Percentiles rank a stretch among this genome's conserved stretches.
phyloP scores from a whole-genome alignment of 2,113 vertebrate genomes.

The Pachyramphus minor region DNA sequence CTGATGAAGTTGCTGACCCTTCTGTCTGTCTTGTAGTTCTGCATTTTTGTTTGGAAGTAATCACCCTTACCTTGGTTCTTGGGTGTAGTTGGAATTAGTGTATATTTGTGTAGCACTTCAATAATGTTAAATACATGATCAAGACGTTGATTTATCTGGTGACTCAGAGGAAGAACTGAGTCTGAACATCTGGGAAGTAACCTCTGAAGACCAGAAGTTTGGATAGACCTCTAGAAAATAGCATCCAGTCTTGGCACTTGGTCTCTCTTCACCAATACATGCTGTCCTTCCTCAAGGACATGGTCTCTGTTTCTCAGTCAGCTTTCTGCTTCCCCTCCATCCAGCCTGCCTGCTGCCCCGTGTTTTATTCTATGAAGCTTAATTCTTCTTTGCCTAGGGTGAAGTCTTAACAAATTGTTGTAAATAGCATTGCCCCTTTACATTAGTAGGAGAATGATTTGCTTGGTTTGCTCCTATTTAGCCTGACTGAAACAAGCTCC shows the following conservation, averaged over 20 bases:
- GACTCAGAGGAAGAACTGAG: background rate
- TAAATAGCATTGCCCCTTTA: background rate
- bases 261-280: background rate
- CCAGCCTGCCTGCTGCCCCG: accelerated
- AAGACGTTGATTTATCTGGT: background rate
- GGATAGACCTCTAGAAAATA: background rate
- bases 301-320: background rate
- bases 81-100: background rate
- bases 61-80: accelerated
- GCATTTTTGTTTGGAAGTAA: background rate
- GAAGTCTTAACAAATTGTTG: background rate
- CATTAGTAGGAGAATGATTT: background rate
- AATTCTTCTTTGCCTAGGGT: background rate
- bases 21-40: background rate
- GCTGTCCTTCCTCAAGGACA: background rate
- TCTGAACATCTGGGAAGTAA: background rate
- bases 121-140: background rate
- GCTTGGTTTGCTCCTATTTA: background rate
- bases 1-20: background rate
- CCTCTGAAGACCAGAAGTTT: background rate
- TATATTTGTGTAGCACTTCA: background rate
- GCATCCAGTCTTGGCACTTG: background rate
- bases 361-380: background rate
- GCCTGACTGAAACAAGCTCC: background rate
- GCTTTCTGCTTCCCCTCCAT: background rate